Evolutionary conservation across 23 tunicate genomes (phyloP).

Genomic region (Ascidia mentula): DNA sequence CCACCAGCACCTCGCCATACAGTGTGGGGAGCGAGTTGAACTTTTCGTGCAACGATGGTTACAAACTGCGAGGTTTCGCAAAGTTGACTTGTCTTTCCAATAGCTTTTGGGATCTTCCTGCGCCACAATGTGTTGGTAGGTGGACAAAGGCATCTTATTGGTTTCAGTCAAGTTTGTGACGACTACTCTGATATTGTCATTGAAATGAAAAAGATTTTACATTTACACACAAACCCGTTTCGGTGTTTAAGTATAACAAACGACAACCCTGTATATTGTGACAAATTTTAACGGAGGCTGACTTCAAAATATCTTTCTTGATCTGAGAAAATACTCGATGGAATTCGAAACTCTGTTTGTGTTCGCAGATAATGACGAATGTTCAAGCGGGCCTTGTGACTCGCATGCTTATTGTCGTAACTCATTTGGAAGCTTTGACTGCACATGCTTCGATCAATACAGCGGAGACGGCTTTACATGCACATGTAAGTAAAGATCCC

Average conservation of each 20-base stretch:
- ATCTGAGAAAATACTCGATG: no score
- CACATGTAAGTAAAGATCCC: not conserved
- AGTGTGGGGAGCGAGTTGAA: not conserved
- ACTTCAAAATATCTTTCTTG: not conserved
- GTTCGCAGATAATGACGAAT: not conserved
- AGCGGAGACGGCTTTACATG: slow-evolving; percentile 20
- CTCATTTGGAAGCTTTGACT: slow-evolving; percentile 5
- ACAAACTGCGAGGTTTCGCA: not conserved
- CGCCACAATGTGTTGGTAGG: not conserved
- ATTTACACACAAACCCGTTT: no score
- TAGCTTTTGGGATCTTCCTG: slow-evolving; percentile 3
- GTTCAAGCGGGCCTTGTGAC: not conserved
- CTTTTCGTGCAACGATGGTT: not conserved
- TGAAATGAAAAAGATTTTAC: no score
- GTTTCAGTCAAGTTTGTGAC: no score
- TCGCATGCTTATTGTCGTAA: slow-evolving; percentile 11
- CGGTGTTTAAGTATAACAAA: no score
- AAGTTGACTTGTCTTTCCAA: slow-evolving; percentile 11
- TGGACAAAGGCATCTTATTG: no score
- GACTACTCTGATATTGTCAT: no score
- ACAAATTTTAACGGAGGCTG: not conserved
- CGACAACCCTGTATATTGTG: no score
- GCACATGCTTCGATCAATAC: slow-evolving; percentile 12
- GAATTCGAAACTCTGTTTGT: no score
- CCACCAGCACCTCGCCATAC: slow-evolving; percentile 4